Evolutionary conservation across 1,140 invertebrate genomes (phyloP), one percentile per base, ranked within the genome.

Genomic region (Eubasilissa regina): DNA sequence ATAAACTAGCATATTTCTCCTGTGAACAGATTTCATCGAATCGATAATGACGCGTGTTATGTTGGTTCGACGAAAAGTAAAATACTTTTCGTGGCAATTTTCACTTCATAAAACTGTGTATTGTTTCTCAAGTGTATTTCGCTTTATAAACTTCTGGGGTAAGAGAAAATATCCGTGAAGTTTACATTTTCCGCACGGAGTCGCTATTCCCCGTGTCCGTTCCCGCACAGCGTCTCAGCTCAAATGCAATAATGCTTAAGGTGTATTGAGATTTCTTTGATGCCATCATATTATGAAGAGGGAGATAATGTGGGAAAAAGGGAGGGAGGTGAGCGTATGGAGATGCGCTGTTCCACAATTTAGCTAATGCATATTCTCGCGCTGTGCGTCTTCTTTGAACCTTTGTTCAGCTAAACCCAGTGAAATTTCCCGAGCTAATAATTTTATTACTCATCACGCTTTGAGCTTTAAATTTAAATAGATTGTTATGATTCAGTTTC

Each of bases 301-400:
- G 13, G 48, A 17, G 56, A 70, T 47, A 44, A 19, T n/a, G 15
- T 13, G 44, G 66, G 13, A 47, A 17, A 7, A n/a, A n/a, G n/a
- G n/a, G 19, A 4, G 43, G 11, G 44, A 3, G 43, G 3, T 8
- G 21, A n/a, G 43, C 15, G 15, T 70, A 48, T 70, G 66, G 66
- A 70, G 47, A 70, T 70, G n/a, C 44, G 43, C 47, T 70, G 66
- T 70, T 70, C 66, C 44, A 70, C 66, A 48, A 70, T 70, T 70
- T 48, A 44, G 66, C 66, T 70, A 70, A 70, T 70, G 66, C 66
- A 70, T 70, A 48, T 70, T 25, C 66, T 48, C 66, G 44, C 21
- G 17, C 43, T 15, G 66, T n/a, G 10, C n/a, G 13, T 47, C 62
- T 70, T 48, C 66, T 70, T 70, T 70, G 66, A 70, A 17, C 35